A percentile compares a stretch with the other conserved stretches of the same genome.
Conservation (phyloP, 2,113 vertebrate species). For the Cathartes aura region DNA sequence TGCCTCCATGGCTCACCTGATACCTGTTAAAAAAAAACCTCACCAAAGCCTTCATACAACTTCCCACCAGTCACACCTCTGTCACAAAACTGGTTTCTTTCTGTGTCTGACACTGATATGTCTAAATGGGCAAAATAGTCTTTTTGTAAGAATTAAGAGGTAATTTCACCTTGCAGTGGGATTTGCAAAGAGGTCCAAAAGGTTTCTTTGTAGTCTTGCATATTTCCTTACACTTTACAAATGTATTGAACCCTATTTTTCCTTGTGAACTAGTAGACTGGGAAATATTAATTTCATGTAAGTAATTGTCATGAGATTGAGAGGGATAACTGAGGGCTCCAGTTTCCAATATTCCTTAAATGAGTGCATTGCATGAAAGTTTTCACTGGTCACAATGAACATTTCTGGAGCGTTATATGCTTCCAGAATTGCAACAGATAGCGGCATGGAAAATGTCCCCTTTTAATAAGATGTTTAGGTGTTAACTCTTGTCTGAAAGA, state of each 20-base stretch:
- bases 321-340: background rate
- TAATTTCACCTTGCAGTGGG: background rate
- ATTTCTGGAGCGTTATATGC: background rate
- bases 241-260: background rate
- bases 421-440: background rate
- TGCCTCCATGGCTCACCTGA: background rate
- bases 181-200: background rate
- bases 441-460: background rate
- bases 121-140: accelerated
- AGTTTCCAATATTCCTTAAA: background rate
- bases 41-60: background rate
- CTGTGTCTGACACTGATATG: too few relatives aligned
- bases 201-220: background rate
- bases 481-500: background rate
- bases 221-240: background rate
- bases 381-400: background rate
- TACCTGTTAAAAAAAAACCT: background rate
- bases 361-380: background rate
- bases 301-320: background rate
- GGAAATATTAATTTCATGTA: background rate
- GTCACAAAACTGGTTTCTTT: background rate
- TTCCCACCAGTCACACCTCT: background rate
- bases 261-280: background rate
- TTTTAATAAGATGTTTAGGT: background rate
- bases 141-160: background rate